Conservation (phyloP, 2,113 vertebrate genomes). For the Syrmaticus mikado region DNA sequence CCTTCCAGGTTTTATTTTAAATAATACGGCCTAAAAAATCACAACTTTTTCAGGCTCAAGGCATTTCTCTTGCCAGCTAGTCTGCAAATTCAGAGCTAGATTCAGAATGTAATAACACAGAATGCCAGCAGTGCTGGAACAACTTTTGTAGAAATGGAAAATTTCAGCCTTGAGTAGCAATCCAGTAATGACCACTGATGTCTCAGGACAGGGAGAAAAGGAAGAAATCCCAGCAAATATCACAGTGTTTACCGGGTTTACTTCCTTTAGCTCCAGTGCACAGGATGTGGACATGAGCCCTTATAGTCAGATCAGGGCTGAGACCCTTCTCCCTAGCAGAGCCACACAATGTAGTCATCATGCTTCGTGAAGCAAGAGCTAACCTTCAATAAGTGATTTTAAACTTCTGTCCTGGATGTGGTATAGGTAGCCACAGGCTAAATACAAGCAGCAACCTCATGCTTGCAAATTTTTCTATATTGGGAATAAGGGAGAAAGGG, state of each 20-base stretch:
- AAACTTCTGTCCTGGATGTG: background rate
- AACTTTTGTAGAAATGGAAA: background rate
- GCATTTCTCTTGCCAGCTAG: background rate
- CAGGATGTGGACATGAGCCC: background rate
- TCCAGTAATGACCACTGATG: background rate
- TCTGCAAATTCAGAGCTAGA: background rate
- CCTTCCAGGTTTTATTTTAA: background rate
- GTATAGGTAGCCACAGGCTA: background rate
- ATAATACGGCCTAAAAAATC: background rate
- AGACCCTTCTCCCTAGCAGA: background rate
- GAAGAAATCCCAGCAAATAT: background rate
- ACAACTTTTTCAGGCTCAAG: background rate
- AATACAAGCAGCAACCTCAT: background rate
- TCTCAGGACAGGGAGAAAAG: background rate
- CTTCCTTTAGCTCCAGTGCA: background rate
- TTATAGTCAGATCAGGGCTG: background rate
- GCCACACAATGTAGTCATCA: too few species aligned
- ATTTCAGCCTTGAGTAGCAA: background rate
- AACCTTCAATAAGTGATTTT: background rate
- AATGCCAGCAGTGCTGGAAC: background rate
- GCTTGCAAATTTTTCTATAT: background rate
- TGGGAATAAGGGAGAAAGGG: background rate
- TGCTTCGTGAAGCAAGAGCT: background rate
- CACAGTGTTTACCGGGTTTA: background rate
- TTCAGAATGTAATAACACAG: background rate